Conservation (phyloP, 2,888 invertebrate species). For the Syrista parreyssii region DNA sequence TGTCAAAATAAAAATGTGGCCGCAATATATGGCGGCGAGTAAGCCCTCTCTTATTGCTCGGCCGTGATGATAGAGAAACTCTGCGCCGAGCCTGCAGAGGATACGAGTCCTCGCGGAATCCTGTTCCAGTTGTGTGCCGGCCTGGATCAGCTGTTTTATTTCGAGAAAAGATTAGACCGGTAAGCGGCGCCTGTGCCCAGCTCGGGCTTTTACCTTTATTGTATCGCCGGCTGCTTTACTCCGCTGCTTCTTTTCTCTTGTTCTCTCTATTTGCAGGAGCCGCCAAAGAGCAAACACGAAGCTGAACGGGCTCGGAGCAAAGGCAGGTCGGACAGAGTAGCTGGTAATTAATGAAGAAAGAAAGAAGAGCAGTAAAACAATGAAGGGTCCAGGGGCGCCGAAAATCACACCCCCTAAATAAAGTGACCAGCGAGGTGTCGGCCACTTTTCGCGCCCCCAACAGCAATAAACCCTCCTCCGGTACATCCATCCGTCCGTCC, state of each 20-base stretch:
- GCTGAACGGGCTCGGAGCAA: background rate
- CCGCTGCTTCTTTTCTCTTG: no score
- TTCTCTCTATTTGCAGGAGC: no score
- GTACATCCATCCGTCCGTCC: background rate
- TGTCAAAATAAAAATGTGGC: constrained; percentile 66
- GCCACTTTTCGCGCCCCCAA: constrained; percentile 8
- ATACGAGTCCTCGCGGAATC: no score
- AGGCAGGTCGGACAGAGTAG: background rate
- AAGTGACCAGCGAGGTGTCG: constrained; percentile 44
- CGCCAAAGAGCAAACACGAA: no score
- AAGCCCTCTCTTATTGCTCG: constrained; percentile 59
- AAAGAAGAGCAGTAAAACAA: constrained; percentile 20
- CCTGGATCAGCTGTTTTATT: no score
- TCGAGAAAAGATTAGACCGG: no score
- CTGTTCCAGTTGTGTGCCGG: no score
- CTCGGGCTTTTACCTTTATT: no score
- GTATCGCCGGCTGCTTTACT: no score
- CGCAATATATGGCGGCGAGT: constrained; percentile 60
- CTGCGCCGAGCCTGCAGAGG: no score
- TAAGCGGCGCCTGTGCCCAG: no score
- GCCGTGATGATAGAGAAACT: constrained; percentile 9
- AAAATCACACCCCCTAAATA: constrained; percentile 51
- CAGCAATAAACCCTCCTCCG: constrained; percentile 53
- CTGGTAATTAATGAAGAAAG: constrained; percentile 21
- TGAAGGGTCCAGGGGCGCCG: constrained; percentile 22